Percentiles rank a stretch among this genome's conserved stretches.
Evolutionary conservation across 1,140 invertebrate genomes (phyloP).

Genomic region (Tribolium madens): DNA sequence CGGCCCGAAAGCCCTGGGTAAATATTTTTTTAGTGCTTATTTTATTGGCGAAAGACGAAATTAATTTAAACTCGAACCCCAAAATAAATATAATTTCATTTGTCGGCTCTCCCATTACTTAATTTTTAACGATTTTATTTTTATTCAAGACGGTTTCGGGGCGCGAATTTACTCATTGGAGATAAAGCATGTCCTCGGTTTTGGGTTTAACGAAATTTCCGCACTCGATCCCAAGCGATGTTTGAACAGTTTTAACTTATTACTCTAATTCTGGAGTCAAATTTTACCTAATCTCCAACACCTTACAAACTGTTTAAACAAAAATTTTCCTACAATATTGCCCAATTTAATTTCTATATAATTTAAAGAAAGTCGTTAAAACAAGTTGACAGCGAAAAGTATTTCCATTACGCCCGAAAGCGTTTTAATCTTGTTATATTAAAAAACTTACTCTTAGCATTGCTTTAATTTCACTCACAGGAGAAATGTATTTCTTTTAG

Average conservation of each 20-base stretch:
- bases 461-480: constrained; percentile 40
- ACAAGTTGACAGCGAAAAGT: constrained; percentile 37
- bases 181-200: constrained; percentile 35
- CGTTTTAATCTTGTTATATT: constrained; percentile 45
- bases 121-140: constrained; percentile 35
- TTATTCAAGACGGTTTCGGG: neutral
- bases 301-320: neutral
- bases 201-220: constrained; percentile 31
- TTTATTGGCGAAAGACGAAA: constrained; percentile 28
- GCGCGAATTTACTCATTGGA: constrained; percentile 6
- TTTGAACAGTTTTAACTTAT: constrained; percentile 38
- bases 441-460: constrained; percentile 44
- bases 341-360: constrained; percentile 15
- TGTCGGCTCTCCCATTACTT: constrained; percentile 16
- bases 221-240: neutral
- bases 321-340: constrained; percentile 5
- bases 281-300: constrained; percentile 10
- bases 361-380: constrained; percentile 27
- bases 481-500: constrained; percentile 20
- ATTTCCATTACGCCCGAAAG: constrained; percentile 37
- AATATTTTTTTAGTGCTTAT: constrained; percentile 39
- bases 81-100: constrained; percentile 38
- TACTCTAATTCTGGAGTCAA: neutral
- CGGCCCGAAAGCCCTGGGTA: constrained; percentile 15
- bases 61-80: constrained; percentile 38